These are phyloP conservation scores for Arvicanthis niloticus DNA, from an alignment of 2,113 vertebrate species.

Conservation along the genomic window DNA sequence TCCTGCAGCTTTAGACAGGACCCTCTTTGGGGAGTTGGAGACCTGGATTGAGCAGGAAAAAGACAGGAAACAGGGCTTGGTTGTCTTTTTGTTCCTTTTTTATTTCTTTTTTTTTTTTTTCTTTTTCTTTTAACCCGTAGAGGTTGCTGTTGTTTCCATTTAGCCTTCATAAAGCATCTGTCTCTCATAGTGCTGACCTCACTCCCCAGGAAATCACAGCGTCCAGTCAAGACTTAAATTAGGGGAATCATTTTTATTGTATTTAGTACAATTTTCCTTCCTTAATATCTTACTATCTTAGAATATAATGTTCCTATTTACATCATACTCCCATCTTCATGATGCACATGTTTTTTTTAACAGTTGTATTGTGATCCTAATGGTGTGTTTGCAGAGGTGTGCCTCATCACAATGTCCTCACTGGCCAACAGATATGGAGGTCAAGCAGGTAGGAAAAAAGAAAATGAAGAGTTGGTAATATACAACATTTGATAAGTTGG, in stretches of 20 bases:
- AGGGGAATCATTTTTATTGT: conserved; percentile 10
- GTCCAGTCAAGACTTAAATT: background rate
- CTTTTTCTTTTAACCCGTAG: background rate
- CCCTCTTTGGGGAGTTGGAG: background rate
- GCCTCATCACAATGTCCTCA: background rate
- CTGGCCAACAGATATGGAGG: no score
- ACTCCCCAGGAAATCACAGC: conserved; percentile 46
- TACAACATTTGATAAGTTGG: background rate
- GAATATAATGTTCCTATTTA: background rate
- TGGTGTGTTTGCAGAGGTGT: background rate
- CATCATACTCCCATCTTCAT: background rate
- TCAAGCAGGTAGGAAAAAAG: background rate
- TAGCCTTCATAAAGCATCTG: conserved; percentile 40
- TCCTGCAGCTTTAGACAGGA: background rate
- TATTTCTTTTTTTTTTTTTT: background rate
- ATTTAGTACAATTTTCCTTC: conserved; percentile 16
- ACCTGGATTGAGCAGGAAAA: background rate
- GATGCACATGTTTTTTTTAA: background rate
- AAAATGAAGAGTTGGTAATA: background rate
- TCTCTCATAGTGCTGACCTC: conserved; percentile 48
- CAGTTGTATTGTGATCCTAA: background rate
- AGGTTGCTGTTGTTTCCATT: conserved; percentile 65
- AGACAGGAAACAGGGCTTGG: conserved; percentile 45
- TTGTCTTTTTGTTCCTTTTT: background rate
- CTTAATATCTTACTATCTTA: background rate